A percentile compares a stretch with the other conserved stretches of the same genome.
Evolutionary conservation across 2,113 vertebrate genomes (phyloP).

Genomic region (Macrotus californicus): DNA sequence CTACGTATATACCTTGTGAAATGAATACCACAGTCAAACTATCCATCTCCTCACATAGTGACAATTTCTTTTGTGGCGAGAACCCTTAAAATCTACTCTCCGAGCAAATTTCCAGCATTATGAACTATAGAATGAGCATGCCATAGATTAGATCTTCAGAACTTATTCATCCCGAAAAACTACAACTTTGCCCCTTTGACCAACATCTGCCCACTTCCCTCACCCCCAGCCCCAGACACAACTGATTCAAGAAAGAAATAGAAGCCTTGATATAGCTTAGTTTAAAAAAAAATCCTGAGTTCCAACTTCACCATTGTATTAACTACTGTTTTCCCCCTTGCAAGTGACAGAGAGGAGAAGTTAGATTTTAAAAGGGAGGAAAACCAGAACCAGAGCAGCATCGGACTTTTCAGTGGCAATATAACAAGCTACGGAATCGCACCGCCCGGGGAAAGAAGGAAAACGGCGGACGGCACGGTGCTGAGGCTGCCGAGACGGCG

Average conservation of each 20-base stretch:
- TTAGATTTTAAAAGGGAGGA: not conserved
- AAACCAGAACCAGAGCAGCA: not conserved
- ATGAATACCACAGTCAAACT: not conserved
- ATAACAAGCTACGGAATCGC: not conserved
- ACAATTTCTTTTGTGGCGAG: not conserved
- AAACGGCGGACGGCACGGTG: not conserved
- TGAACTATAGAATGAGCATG: not conserved
- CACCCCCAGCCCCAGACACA: not conserved
- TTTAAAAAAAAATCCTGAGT: not conserved
- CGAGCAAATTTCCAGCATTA: not conserved
- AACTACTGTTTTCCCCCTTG: not conserved
- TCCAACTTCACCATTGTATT: not conserved
- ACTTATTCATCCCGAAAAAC: not conserved
- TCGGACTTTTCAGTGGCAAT: not conserved
- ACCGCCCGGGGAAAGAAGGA: not conserved
- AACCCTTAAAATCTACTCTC: not conserved
- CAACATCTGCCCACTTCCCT: not conserved
- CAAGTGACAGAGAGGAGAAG: not conserved
- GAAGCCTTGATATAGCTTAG: not conserved
- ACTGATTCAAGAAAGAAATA: not conserved
- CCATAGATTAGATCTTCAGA: not conserved
- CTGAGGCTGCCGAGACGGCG: not conserved
- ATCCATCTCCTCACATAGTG: not conserved
- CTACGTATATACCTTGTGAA: not conserved
- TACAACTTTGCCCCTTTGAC: not conserved